A percentile compares a stretch with the other conserved stretches of the same genome.
Evolutionary conservation across 2,888 invertebrate genomes (phyloP).

Genomic region (Xestia c-nigrum): DNA sequence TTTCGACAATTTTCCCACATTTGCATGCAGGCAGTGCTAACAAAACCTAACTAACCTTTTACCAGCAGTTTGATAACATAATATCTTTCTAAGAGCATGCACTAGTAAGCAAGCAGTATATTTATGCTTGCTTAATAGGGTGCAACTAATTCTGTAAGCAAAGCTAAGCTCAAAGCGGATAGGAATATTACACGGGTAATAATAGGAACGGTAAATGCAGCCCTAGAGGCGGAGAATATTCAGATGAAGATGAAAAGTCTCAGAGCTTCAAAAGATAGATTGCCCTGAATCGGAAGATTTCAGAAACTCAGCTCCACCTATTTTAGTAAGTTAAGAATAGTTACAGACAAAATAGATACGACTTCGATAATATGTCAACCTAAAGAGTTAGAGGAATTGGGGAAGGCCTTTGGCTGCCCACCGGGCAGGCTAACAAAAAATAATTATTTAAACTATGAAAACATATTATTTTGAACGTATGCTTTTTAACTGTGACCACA

Average conservation of each 20-base stretch:
- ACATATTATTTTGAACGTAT: neutral
- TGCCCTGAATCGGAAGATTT: neutral
- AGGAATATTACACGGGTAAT: conserved; percentile 9
- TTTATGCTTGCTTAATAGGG: neutral
- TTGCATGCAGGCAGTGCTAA: neutral
- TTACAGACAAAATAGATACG: neutral
- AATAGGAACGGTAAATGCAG: conserved; percentile 18
- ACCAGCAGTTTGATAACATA: neutral
- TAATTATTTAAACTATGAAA: neutral
- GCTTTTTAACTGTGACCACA: neutral
- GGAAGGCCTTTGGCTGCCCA: no score
- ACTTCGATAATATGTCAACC: neutral
- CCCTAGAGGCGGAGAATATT: neutral
- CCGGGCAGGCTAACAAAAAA: no score
- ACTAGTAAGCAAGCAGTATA: neutral
- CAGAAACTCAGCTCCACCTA: neutral
- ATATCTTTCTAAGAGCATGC: neutral
- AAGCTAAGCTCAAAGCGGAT: neutral
- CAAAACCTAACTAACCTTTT: neutral
- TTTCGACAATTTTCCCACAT: neutral
- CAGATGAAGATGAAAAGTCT: neutral
- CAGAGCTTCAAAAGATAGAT: neutral
- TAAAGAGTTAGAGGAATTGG: neutral
- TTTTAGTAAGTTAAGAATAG: neutral
- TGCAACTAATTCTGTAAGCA: conserved; percentile 24